Conservation (phyloP, 2,888 invertebrate genomes). For the Parnassius orleans region DNA sequence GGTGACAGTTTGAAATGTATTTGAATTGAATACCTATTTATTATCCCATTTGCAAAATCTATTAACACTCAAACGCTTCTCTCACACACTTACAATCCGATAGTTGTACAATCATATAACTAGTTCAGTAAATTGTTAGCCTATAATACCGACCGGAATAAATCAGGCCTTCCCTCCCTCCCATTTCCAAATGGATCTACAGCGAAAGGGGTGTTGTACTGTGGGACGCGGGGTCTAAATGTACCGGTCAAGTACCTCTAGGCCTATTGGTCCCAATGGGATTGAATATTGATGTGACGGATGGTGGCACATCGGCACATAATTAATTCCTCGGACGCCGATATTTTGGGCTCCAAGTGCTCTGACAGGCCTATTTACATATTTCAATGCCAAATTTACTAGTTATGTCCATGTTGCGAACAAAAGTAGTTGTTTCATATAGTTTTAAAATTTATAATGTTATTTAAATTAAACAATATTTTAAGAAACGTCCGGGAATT, state of each 20-base stretch:
- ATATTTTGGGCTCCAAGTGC: conserved; percentile 44
- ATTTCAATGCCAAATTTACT: conserved; percentile 29
- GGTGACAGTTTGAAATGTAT: too few relatives aligned
- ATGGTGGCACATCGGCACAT: conserved; percentile 71
- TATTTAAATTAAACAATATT: too few relatives aligned
- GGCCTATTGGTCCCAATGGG: conserved; percentile 59
- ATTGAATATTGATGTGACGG: conserved; percentile 77
- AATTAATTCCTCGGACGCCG: conserved; percentile 69
- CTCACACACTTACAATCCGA: conserved; percentile 39
- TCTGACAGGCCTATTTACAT: conserved; percentile 51
- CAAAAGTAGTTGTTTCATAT: too few relatives aligned
- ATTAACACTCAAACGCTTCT: conserved; percentile 16
- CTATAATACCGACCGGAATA: conserved; percentile 36
- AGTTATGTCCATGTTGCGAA: too few relatives aligned
- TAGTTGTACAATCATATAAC: conserved; percentile 44
- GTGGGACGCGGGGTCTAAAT: conserved; percentile 12
- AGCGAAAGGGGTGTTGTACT: conserved; percentile 7
- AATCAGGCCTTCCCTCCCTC: conserved; percentile 33
- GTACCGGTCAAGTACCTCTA: conserved; percentile 16
- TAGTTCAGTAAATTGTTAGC: conserved; percentile 41
- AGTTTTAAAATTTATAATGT: too few relatives aligned
- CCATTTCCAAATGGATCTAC: conserved; percentile 28
- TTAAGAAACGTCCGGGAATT: too few relatives aligned
- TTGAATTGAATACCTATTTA: too few relatives aligned
- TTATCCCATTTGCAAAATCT: conserved; percentile 13